Conservation (phyloP, 2,113 vertebrate species). For the Lepisosteus osseus region DNA sequence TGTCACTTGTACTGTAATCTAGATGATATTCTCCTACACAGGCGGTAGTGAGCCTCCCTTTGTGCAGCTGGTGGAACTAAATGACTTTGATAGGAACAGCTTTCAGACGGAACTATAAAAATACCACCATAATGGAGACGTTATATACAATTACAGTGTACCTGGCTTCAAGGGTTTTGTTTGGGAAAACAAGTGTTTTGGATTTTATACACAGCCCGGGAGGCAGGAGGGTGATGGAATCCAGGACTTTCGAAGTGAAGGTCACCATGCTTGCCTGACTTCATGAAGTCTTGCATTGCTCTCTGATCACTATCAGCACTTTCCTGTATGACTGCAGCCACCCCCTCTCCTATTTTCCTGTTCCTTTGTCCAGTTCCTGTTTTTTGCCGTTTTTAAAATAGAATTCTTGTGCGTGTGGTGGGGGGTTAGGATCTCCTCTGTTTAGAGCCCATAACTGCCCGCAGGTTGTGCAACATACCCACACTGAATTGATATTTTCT, state of each 20-base stretch:
- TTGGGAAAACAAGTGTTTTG: neutral
- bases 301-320: conserved; percentile 12
- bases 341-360: conserved; percentile 14
- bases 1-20: too few species aligned
- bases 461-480: too few species aligned
- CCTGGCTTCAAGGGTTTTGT: neutral
- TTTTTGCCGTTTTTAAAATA: neutral
- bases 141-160: neutral
- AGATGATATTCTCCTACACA: too few species aligned
- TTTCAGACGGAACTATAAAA: too few species aligned
- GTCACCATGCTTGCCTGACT: neutral
- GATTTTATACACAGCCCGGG: neutral
- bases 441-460: neutral
- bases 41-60: too few species aligned
- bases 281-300: neutral
- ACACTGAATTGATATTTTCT: too few species aligned
- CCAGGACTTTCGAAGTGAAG: neutral
- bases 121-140: too few species aligned
- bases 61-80: too few species aligned
- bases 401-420: too few species aligned
- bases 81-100: too few species aligned
- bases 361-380: conserved; percentile 17
- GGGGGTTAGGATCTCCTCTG: neutral
- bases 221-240: neutral
- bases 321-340: conserved; percentile 4